phyloP scores from a whole-genome alignment of 2,113 vertebrate genomes.

The Calypte anna region DNA sequence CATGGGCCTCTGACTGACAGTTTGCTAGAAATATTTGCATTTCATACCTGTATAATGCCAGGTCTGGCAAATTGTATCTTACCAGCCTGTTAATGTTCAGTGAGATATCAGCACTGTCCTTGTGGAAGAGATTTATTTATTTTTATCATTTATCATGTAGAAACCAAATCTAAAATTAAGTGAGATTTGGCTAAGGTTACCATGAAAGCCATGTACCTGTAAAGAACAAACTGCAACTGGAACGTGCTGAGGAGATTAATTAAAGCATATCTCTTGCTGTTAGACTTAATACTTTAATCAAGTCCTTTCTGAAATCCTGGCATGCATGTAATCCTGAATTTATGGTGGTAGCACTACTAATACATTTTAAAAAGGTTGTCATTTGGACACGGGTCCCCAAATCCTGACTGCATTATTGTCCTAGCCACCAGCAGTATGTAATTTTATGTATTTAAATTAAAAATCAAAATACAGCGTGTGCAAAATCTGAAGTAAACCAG shows the following conservation, averaged over 20 bases:
- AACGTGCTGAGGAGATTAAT: not conserved
- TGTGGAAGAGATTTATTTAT: slow-evolving; percentile 1
- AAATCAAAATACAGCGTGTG: not conserved
- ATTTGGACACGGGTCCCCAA: not conserved
- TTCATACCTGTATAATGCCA: not conserved
- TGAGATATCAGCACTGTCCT: slow-evolving; percentile 1
- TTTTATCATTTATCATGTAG: not conserved
- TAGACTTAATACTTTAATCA: not conserved
- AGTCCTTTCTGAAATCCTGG: not conserved
- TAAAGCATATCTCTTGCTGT: not conserved
- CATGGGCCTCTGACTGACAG: not conserved
- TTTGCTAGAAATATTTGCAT: not conserved
- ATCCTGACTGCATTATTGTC: not conserved
- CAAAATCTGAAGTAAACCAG: not conserved
- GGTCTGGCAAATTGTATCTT: not conserved
- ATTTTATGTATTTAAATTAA: slow-evolving; percentile 27
- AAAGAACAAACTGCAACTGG: slow-evolving; percentile 13
- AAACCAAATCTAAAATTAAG: slow-evolving; percentile 23
- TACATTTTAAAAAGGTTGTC: not conserved
- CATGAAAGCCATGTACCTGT: not conserved
- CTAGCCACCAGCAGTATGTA: not conserved
- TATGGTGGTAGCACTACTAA: not conserved
- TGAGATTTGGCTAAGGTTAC: not conserved
- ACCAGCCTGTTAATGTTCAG: not conserved
- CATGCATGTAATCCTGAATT: not conserved